A percentile compares a stretch with the other conserved stretches of the same genome.
These are phyloP conservation scores for Disparrhopalites patrizii DNA, from an alignment of 2,888 invertebrate genomes.

Conservation along the genomic window DNA sequence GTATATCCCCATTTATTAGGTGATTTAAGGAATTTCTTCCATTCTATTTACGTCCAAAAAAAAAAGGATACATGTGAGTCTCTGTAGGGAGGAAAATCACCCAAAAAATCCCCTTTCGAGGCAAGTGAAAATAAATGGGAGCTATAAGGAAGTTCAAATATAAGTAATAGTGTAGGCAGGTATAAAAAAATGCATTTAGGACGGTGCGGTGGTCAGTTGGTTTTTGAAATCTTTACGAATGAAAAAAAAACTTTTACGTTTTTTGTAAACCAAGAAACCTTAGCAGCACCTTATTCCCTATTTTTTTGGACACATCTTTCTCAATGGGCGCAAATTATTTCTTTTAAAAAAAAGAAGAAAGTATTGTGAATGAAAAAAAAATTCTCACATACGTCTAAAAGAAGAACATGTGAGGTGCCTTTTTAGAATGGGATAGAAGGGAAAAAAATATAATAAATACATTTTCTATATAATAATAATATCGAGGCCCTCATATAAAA, in stretches of 20 bases:
- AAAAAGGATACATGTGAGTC: background rate
- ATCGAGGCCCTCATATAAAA: slow-evolving; percentile 7
- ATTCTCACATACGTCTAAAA: no score
- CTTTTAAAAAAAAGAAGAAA: no score
- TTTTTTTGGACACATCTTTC: background rate
- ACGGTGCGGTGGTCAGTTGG: slow-evolving; percentile 1
- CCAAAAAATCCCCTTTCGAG: no score
- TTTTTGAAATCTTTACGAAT: background rate
- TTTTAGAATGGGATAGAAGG: background rate
- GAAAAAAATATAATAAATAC: background rate
- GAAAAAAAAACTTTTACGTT: background rate
- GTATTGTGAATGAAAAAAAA: no score
- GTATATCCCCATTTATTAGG: no score
- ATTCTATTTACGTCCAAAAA: no score
- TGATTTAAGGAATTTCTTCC: no score
- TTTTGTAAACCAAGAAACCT: background rate
- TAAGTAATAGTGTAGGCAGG: background rate
- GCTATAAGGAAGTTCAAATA: background rate
- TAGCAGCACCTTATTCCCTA: background rate
- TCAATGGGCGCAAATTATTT: background rate
- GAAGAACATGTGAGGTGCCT: slow-evolving; percentile 5
- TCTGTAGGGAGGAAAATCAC: no score
- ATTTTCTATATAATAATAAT: slow-evolving; percentile 1
- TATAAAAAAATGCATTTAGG: no score
- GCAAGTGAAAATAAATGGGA: slow-evolving; percentile 1